These are phyloP conservation scores for Drosophila multiciliata DNA, from an alignment of 2,888 invertebrate genomes.

Conservation along the genomic window DNA sequence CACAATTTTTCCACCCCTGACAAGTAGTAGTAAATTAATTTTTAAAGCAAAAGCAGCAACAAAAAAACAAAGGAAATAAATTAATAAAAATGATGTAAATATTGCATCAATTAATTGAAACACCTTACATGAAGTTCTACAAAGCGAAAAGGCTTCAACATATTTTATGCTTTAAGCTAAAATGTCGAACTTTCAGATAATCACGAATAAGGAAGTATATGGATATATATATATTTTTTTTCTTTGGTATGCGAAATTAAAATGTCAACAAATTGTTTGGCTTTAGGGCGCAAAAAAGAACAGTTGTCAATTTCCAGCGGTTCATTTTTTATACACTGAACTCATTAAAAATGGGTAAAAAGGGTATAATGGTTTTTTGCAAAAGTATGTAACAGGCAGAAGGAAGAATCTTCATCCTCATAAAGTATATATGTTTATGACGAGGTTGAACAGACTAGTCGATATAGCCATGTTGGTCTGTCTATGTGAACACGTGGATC, in stretches of 20 bases:
- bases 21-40: conserved; percentile 11
- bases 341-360: too few relatives aligned
- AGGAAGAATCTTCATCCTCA: too few relatives aligned
- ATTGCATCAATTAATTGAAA: conserved; percentile 28
- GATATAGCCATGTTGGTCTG: too few relatives aligned
- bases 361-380: too few relatives aligned
- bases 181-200: background rate
- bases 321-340: background rate
- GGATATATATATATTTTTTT: background rate
- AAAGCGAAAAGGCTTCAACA: conserved; percentile 12
- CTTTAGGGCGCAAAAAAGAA: conserved; percentile 20
- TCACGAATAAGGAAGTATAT: background rate
- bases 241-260: conserved; percentile 14
- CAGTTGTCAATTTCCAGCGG: conserved; percentile 47
- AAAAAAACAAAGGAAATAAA: background rate
- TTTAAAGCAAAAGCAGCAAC: conserved; percentile 1
- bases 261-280: conserved; percentile 13
- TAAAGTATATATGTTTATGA: too few relatives aligned
- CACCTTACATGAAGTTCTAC: conserved; percentile 5
- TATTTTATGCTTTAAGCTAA: background rate
- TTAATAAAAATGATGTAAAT: conserved; percentile 12
- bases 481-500: too few relatives aligned
- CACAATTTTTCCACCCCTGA: conserved; percentile 17
- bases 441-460: too few relatives aligned
- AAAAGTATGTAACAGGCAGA: too few relatives aligned